Conservation (phyloP, 2,797 vertebrate species). For the Sebastes hubbsi region DNA sequence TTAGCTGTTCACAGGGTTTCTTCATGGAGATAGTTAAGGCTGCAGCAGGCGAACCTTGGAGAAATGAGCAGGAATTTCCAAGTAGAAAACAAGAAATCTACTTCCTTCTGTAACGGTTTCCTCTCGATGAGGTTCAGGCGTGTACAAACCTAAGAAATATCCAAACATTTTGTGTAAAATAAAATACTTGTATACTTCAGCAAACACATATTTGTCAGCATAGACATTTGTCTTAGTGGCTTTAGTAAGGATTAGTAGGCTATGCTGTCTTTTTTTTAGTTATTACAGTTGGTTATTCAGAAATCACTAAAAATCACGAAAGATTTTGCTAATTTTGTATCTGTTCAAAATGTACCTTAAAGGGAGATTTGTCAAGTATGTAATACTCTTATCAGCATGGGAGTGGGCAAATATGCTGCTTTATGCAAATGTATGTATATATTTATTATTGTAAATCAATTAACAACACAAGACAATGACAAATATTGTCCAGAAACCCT, state of each 20-base stretch:
- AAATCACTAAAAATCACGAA: not conserved
- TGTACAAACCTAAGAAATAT: not conserved
- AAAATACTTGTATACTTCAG: not conserved
- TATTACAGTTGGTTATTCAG: not conserved
- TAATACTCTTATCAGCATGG: too few species aligned
- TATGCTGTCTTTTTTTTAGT: not conserved
- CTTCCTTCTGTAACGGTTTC: not conserved
- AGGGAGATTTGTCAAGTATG: too few species aligned
- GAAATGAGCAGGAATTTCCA: not conserved
- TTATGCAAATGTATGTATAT: too few species aligned
- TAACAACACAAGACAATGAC: too few species aligned
- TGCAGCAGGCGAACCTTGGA: not conserved
- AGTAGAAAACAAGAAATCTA: not conserved
- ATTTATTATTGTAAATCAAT: too few species aligned
- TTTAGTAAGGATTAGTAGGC: not conserved
- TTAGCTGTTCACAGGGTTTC: not conserved
- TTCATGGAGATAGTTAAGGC: not conserved
- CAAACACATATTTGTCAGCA: not conserved
- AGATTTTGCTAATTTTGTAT: too few species aligned
- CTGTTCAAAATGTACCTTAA: too few species aligned
- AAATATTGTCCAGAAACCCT: too few species aligned
- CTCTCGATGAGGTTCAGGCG: not conserved
- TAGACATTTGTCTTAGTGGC: not conserved
- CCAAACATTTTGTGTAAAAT: not conserved
- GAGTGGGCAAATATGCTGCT: too few species aligned